These are phyloP conservation scores for Pogonocichla stellata DNA, from an alignment of 2,113 vertebrate genomes.

Conservation along the genomic window DNA sequence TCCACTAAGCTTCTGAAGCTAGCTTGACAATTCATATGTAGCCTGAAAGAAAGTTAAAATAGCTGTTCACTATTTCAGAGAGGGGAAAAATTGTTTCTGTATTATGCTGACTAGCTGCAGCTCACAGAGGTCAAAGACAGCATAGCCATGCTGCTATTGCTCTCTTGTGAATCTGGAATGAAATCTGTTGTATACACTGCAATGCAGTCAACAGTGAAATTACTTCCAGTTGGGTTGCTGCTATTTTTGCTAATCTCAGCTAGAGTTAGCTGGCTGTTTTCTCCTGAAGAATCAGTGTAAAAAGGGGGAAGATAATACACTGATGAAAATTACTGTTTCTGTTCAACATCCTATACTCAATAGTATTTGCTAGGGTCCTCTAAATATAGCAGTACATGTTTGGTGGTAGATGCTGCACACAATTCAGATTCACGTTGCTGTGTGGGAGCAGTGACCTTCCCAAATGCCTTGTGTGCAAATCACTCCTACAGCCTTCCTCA, in stretches of 20 bases:
- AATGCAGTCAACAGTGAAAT: slow-evolving; percentile 32
- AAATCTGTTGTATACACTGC: neutral
- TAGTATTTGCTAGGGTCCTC: neutral
- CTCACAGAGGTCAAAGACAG: neutral
- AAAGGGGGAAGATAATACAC: neutral
- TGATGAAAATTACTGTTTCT: slow-evolving; percentile 12
- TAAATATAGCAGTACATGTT: neutral
- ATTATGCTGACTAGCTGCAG: neutral
- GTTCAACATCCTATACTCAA: neutral
- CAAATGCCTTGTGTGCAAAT: accelerated
- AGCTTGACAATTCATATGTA: neutral
- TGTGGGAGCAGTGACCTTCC: accelerated
- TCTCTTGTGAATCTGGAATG: neutral
- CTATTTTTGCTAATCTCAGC: slow-evolving; percentile 26
- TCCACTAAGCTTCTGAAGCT: neutral
- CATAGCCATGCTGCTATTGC: neutral
- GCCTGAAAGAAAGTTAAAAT: neutral
- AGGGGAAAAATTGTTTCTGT: neutral
- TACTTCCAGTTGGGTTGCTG: neutral
- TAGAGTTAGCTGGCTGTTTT: neutral
- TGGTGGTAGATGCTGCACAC: neutral
- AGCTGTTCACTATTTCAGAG: neutral
- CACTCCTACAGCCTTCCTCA: neutral
- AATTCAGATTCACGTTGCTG: neutral
- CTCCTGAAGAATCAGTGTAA: neutral